Evolutionary conservation across 2,113 vertebrate species (phyloP), one percentile per base, ranked within the genome.

Genomic region (Apodemus sylvaticus): DNA sequence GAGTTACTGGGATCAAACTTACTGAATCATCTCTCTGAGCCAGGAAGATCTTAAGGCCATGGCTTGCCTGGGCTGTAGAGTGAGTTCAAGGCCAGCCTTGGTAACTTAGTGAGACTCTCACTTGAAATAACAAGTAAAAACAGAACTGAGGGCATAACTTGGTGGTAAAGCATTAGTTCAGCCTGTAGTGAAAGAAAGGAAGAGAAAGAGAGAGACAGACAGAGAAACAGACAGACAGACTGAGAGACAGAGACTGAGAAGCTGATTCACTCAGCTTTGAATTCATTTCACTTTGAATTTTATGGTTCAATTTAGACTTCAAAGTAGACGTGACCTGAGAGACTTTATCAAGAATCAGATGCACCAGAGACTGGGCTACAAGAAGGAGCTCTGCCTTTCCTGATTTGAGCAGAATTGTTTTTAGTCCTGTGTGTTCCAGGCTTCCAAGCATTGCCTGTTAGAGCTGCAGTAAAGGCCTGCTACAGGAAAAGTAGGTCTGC

Each of bases 251-350:
- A 82, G 17, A 86, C 17, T 36, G n/a, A 39, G 11, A 5, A 70
- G 29, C 24, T 53, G 24, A 89, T 58, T 89, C 68, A 89, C 39
- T 58, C 87, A 34, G 3, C 58, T 66, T 62, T 73, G 71, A 34
- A 26, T 64, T 91, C 16, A 62, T 8, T 96, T 39, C 78, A 16
- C 86, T 95, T 96, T 83, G 48, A 73, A 95, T 71, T 97, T 51
- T 48, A 29, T 70, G 68, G 36, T 89, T 95, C 62, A 48, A 0
- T 96, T 90, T 64, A 86, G 73, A 95, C 51, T 90, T 95, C 76
- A 90, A 85, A 85, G 70, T 29, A 45, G n/a, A 26, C 14, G 14
- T 86, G 58, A 81, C 60, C 60, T 70, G 78, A 95, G 76, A 58
- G 10, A n/a, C 9, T 71, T 87, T 55, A 66, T 79, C 14, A 48